Conservation (phyloP, 2,797 vertebrate species). For the Sebastes itinus region DNA sequence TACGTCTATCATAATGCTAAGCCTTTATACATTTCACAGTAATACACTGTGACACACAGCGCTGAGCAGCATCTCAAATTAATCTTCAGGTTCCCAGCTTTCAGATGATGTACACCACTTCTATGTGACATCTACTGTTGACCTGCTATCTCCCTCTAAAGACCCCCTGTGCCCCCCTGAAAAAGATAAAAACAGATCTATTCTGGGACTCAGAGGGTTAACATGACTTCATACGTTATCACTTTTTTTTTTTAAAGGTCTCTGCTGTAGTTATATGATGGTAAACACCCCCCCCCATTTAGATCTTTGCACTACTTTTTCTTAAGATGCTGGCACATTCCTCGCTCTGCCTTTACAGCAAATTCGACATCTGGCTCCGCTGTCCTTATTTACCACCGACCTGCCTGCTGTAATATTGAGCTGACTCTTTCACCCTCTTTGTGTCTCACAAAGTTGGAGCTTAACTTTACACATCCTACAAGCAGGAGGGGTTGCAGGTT, state of each 20-base stretch:
- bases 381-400: slow-evolving; percentile 50
- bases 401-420: slow-evolving; percentile 40
- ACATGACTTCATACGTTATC: no score
- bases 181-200: no score
- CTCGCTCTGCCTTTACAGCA: slow-evolving; percentile 23
- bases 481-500: neutral
- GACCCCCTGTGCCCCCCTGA: no score
- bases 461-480: slow-evolving; percentile 43
- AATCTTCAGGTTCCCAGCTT: no score
- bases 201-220: no score
- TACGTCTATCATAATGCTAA: no score
- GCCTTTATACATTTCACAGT: no score
- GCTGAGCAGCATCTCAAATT: no score
- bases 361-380: slow-evolving; percentile 55
- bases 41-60: no score
- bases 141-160: no score
- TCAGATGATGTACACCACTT: no score
- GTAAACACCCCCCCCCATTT: neutral
- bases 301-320: neutral
- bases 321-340: slow-evolving; percentile 13
- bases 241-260: neutral
- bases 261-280: neutral
- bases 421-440: slow-evolving; percentile 13
- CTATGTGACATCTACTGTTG: no score
- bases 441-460: slow-evolving; percentile 14